A percentile compares a stretch with the other conserved stretches of the same genome.
These are phyloP conservation scores for Holcopasites calliopsidis DNA, from an alignment of 1,140 invertebrate genomes.

Conservation along the genomic window DNA sequence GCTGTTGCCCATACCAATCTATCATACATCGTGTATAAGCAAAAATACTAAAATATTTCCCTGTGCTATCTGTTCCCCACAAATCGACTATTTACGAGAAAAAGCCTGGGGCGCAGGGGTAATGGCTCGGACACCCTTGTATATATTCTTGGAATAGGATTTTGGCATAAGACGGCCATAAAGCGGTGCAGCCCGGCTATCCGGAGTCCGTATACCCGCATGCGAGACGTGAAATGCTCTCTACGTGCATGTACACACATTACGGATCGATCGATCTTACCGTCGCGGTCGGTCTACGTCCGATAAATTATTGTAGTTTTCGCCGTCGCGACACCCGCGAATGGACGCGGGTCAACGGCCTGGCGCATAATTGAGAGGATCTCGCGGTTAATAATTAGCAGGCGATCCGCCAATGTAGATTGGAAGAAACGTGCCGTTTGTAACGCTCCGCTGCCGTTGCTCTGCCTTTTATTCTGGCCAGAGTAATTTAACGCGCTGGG, in stretches of 20 bases:
- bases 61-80: no score
- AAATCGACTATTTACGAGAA: no score
- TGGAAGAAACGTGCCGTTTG: constrained; percentile 34
- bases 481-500: constrained; percentile 14
- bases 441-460: constrained; percentile 22
- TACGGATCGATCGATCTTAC: constrained; percentile 50
- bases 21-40: no score
- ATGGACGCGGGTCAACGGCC: constrained; percentile 32
- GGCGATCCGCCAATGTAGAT: constrained; percentile 30
- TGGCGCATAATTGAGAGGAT: constrained; percentile 22
- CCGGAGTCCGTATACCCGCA: constrained; percentile 20
- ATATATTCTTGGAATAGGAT: constrained; percentile 27
- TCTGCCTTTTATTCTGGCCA: constrained; percentile 30
- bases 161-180: constrained; percentile 34
- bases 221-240: no score
- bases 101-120: no score
- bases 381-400: constrained; percentile 34
- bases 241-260: constrained; percentile 1
- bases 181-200: constrained; percentile 23
- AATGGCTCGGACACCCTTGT: no score
- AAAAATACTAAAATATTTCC: no score
- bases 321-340: constrained; percentile 29
- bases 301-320: constrained; percentile 44
- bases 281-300: constrained; percentile 17
- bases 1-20: no score